Evolutionary conservation across 2,888 invertebrate genomes (phyloP).

Genomic region (Thecophora atra): DNA sequence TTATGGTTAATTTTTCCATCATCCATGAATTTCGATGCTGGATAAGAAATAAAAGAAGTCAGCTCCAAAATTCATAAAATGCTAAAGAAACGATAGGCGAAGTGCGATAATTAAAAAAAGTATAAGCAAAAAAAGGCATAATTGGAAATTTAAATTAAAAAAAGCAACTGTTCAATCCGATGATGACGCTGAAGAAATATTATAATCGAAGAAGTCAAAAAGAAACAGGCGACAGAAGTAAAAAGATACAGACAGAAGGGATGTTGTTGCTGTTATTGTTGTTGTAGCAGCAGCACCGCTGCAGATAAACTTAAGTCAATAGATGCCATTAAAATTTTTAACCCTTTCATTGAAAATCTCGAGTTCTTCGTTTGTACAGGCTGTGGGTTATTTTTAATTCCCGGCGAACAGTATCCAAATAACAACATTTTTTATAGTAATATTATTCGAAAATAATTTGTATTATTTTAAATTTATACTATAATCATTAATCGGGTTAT

Average conservation of each 20-base stretch:
- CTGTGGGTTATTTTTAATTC: too few relatives aligned
- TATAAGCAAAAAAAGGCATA: neutral
- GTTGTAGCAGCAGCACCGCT: conserved; percentile 11
- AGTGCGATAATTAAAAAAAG: conserved; percentile 17
- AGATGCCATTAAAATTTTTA: conserved; percentile 23
- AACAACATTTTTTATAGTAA: too few relatives aligned
- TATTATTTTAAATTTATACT: too few relatives aligned
- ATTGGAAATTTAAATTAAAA: conserved; percentile 31
- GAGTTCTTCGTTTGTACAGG: neutral
- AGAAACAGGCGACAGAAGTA: neutral
- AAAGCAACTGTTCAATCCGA: conserved; percentile 27
- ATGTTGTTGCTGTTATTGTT: conserved; percentile 7
- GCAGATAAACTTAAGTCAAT: conserved; percentile 34
- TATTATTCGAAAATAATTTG: too few relatives aligned
- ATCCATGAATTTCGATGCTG: conserved; percentile 3
- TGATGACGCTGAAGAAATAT: conserved; percentile 11
- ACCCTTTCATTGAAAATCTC: conserved; percentile 23
- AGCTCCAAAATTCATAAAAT: neutral
- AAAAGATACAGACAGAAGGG: neutral
- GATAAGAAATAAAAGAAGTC: conserved; percentile 10
- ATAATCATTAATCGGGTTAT: too few relatives aligned
- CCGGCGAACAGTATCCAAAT: too few relatives aligned
- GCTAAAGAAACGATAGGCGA: conserved; percentile 9
- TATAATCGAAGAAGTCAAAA: conserved; percentile 29
- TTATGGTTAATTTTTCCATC: neutral